Base-by-base conservation (phyloP, 2,113 vertebrate species). In the Deroptyus accipitrinus region DNA sequence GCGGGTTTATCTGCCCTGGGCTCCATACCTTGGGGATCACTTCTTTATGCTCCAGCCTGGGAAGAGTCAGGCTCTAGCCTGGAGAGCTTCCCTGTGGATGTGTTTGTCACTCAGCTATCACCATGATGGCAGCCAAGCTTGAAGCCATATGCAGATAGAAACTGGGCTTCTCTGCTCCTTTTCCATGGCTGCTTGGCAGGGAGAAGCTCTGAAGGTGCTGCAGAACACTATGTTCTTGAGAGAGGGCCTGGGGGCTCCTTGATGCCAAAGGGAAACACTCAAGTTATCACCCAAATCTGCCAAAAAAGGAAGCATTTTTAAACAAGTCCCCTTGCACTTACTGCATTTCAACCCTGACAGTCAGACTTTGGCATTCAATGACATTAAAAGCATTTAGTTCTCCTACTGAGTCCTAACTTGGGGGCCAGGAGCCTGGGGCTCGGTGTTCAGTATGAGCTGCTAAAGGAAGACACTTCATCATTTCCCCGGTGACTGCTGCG, bases 51-150 rank as follows among this genome's bases (percentile, higher is more conserved):
- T 44, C 13, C 49, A 11, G 68, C 35, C 48, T 8, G 23, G 27
- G 42, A 3, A 33, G 61, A 1, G 17, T 30, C 17, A 1, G 44
- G 7, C 55, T 25, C 54, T n/a, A 7, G 37, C 5, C 20, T 12
- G 42, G 28, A 0, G 31, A n/a, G 52, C 52, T 39, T 22, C 2
- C 33, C 33, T 1, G 15, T 18, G 68, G 35, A 3, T 8, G 19
- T 3, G 55, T n/a, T 57, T 68, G 91, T 31, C 7, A 3, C 48
- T 55, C 4, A 3, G 25, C 48, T 28, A 6, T 66, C 41, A 13
- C 51, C 8, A 0, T 0, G 2, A 6, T 48, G 62, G 2, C 76
- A 52, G 86, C 39, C 7, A 1, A 3, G 0, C 25, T 33, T 4
- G 33, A 25, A 27, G 6, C 59, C 17, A 0, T 4, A 13, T n/a